Evolutionary conservation across 2,888 invertebrate species (phyloP).

Genomic region (Nomada hirtipes): DNA sequence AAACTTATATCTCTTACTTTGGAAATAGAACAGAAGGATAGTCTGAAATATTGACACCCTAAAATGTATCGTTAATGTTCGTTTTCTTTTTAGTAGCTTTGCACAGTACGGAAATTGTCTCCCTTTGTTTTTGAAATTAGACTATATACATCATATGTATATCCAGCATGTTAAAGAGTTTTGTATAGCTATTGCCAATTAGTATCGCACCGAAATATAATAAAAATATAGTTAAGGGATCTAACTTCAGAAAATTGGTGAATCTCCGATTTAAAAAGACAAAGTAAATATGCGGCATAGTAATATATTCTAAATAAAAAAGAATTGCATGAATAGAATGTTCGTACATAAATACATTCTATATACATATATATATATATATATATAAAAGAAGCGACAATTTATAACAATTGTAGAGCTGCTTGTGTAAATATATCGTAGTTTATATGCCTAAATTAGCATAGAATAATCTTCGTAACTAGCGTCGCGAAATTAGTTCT

Average conservation of each 20-base stretch:
- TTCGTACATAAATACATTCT: too few species aligned
- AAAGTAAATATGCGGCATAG: constrained; percentile 25
- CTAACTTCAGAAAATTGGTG: too few species aligned
- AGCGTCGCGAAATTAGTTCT: constrained; percentile 1
- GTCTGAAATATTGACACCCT: constrained; percentile 10
- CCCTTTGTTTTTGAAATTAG: constrained; percentile 1
- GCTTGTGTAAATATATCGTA: constrained; percentile 29
- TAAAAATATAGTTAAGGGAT: neutral
- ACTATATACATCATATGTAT: constrained; percentile 27
- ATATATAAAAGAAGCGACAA: too few species aligned
- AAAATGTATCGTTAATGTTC: constrained; percentile 9
- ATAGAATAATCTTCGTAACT: constrained; percentile 12
- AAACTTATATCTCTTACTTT: neutral
- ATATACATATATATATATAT: too few species aligned
- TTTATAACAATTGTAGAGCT: constrained; percentile 8
- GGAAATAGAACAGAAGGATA: constrained; percentile 2
- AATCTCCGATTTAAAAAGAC: neutral
- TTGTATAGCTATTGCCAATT: constrained; percentile 31
- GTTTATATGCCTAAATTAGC: constrained; percentile 17
- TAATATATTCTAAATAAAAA: constrained; percentile 4
- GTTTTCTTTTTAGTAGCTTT: constrained; percentile 13
- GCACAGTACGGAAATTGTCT: constrained; percentile 22
- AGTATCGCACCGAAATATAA: constrained; percentile 36
- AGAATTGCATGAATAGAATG: too few species aligned
- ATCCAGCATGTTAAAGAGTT: constrained; percentile 38